Evolutionary conservation across 2,113 vertebrate genomes (phyloP).

Genomic region (Austrofundulus limnaeus): DNA sequence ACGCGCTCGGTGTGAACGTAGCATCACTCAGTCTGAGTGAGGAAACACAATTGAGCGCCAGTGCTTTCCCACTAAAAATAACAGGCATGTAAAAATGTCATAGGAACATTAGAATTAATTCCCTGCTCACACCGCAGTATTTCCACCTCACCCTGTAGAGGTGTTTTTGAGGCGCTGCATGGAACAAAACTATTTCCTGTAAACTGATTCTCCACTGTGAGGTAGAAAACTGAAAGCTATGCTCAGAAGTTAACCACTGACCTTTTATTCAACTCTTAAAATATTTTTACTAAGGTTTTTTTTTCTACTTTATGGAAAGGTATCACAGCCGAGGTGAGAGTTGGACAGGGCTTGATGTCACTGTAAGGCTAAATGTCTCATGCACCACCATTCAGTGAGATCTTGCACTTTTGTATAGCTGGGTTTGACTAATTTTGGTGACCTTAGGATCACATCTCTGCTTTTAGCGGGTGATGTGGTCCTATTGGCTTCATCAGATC

Average conservation of each 20-base stretch:
- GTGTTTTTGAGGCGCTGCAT: constrained; percentile 40
- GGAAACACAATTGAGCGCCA: neutral
- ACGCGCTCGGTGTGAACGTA: no score
- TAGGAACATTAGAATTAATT: neutral
- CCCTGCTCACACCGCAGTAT: constrained; percentile 21
- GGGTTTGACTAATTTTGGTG: constrained; percentile 35
- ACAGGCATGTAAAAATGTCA: constrained; percentile 1
- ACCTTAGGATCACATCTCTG: no score
- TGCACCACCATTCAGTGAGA: constrained; percentile 28
- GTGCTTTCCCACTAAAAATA: neutral
- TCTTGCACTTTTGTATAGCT: constrained; percentile 7
- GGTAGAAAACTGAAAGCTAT: constrained; percentile 21
- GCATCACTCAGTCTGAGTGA: neutral
- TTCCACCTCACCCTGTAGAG: constrained; percentile 48
- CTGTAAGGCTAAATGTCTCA: constrained; percentile 36
- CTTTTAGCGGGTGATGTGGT: no score
- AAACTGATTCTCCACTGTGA: constrained; percentile 22
- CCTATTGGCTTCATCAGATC: no score
- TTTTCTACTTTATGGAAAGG: neutral
- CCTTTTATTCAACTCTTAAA: neutral
- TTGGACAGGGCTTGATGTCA: neutral
- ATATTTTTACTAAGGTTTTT: neutral
- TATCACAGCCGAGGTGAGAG: constrained; percentile 1
- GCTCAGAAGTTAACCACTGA: constrained; percentile 1
- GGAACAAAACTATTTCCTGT: constrained; percentile 27